phyloP scores from a whole-genome alignment of 2,888 invertebrate genomes.

The Lottia scabra region DNA sequence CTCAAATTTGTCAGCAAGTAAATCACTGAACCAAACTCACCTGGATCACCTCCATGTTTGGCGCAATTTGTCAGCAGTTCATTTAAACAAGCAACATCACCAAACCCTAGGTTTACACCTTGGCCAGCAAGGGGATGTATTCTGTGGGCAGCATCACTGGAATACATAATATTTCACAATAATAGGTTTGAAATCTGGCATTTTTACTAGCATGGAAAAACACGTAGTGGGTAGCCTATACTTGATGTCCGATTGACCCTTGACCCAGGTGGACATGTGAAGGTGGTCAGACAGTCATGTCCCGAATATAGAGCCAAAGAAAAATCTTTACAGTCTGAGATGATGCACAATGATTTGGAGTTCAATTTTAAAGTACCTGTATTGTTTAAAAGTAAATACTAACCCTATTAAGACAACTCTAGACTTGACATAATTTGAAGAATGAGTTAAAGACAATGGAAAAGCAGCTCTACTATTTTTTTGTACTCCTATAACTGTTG shows the following conservation, averaged over 20 bases:
- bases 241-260: too few species aligned
- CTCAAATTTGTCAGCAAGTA: too few species aligned
- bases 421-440: conserved; percentile 84
- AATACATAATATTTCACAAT: background rate
- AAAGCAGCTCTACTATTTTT: conserved; percentile 83
- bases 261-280: too few species aligned
- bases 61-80: conserved; percentile 79
- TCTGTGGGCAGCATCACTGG: conserved; percentile 80
- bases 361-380: too few species aligned
- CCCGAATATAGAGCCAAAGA: too few species aligned
- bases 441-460: conserved; percentile 92
- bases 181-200: too few species aligned
- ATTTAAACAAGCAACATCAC: conserved; percentile 85
- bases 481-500: conserved; percentile 76
- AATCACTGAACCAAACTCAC: conserved; percentile 68
- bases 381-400: too few species aligned
- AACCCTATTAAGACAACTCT: conserved; percentile 90
- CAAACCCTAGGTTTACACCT: conserved; percentile 97
- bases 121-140: conserved; percentile 97
- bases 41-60: conserved; percentile 80
- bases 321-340: too few species aligned
- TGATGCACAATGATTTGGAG: too few species aligned
- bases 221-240: too few species aligned
- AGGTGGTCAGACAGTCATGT: too few species aligned
- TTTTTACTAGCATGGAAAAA: too few species aligned